Percentiles rank a stretch among this genome's conserved stretches.
Evolutionary conservation across 2,888 invertebrate genomes (phyloP).

Genomic region (Ectropis crepuscularia): DNA sequence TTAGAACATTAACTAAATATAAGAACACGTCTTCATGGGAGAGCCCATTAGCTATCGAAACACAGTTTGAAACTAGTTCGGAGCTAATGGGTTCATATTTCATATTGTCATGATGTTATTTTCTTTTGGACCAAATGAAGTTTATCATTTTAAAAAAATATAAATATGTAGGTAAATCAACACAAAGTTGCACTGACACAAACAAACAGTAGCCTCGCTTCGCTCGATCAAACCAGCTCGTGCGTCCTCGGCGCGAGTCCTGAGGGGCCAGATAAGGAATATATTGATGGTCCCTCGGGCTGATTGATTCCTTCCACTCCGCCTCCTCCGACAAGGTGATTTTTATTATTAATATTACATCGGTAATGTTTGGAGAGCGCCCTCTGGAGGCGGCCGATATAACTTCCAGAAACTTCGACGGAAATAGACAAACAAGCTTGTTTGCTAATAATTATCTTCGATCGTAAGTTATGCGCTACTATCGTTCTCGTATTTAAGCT

Average conservation of each 20-base stretch:
- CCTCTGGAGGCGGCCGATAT: slow-evolving; percentile 21
- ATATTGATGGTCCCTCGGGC: slow-evolving; percentile 57
- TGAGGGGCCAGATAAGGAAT: slow-evolving; percentile 52
- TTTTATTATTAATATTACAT: slow-evolving; percentile 52
- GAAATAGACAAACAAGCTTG: slow-evolving; percentile 21
- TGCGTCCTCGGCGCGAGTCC: slow-evolving; percentile 29
- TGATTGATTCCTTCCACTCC: slow-evolving; percentile 53
- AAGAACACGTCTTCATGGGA: too few relatives aligned
- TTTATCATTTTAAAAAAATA: too few relatives aligned
- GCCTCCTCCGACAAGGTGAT: slow-evolving; percentile 44
- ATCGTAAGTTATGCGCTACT: not conserved
- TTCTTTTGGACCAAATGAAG: too few relatives aligned
- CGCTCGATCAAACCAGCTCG: slow-evolving; percentile 6
- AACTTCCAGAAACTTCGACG: slow-evolving; percentile 20
- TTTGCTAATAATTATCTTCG: slow-evolving; percentile 27
- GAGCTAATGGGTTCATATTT: too few relatives aligned
- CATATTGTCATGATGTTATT: too few relatives aligned
- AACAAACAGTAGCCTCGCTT: not conserved
- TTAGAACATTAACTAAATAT: too few relatives aligned
- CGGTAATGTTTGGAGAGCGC: slow-evolving; percentile 25
- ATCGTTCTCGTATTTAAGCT: not conserved
- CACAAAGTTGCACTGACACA: not conserved
- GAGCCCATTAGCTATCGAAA: too few relatives aligned
- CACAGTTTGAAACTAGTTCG: too few relatives aligned
- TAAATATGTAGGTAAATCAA: not conserved